Evolutionary conservation across 2,797 vertebrate genomes (phyloP), one percentile per base, ranked within the genome.

Genomic region (Gymnoscopelus braueri): DNA sequence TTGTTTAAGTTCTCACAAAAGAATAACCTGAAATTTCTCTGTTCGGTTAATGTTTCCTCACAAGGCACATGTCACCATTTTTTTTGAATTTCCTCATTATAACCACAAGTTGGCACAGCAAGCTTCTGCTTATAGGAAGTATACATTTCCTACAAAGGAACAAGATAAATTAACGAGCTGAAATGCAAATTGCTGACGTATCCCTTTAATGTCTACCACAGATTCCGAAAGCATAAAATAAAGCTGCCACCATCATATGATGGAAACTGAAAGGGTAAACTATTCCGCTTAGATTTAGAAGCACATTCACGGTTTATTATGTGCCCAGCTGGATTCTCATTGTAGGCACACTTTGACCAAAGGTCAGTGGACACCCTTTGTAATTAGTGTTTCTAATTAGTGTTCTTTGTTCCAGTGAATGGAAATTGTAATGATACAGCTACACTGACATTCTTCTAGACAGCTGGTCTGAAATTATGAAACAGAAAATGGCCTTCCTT

Each of bases 21-120:
- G 68, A 60, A 76, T 61, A 71, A 73, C 71, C 71, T 78, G 84
- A 81, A 64, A 13, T 60, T 71, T 62, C 23, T 44, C 26, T 44
- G 55, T 6, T 32, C 14, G 11, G 66, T 64, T 13, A 7, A 5
- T 75, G 29, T 54, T 24, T 53, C 14, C 50, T 49, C 58, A 8
- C 14, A 67, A 23, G 75, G 11, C 57, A 0, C 0, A 11, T 47
- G 32, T 8, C 39, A n/a, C 60, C 39, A 44, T 8, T 2, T 44
- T 2, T 44, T 44, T 44, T 44, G 39, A 44, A 44, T 44, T 44
- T 44, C 5, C 8, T 44, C 39, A 44, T 39, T 39, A 39, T 44
- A 44, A 44, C 39, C 39, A 44, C 39, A 44, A 2, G 39, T 44
- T 44, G 39, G 7, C 39, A 44, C 39, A 9, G 39, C 39, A 9